Conservation (phyloP, 2,888 invertebrate genomes). For the Osmoderma eremita region DNA sequence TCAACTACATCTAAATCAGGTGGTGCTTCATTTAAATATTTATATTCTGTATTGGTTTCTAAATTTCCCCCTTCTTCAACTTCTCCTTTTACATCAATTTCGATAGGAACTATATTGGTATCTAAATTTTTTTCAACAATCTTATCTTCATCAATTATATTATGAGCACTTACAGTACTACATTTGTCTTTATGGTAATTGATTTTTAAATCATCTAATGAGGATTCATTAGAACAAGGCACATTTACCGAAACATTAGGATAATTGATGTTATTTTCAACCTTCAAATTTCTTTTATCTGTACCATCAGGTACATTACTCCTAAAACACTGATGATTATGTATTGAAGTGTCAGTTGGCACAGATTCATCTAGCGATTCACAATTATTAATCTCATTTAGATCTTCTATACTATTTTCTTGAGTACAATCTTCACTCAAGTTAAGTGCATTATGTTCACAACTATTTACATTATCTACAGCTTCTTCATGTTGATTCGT, state of each 20-base stretch:
- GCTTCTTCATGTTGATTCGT: slow-evolving; percentile 15
- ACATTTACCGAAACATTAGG: slow-evolving; percentile 18
- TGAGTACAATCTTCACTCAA: background rate
- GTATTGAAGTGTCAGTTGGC: slow-evolving; percentile 32
- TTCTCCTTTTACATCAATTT: background rate
- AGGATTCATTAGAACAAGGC: slow-evolving; percentile 33
- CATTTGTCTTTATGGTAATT: slow-evolving; percentile 13
- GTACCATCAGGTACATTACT: slow-evolving; percentile 5
- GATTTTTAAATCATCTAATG: slow-evolving; percentile 10
- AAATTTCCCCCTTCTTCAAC: background rate
- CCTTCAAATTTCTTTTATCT: slow-evolving; percentile 1
- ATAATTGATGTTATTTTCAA: background rate
- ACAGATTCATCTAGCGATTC: slow-evolving; percentile 25
- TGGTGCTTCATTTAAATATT: slow-evolving; percentile 37
- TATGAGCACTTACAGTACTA: slow-evolving; percentile 6
- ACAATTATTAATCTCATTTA: background rate
- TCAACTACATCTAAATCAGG: slow-evolving; percentile 33
- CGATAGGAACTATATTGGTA: slow-evolving; percentile 24
- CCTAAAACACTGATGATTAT: slow-evolving; percentile 7
- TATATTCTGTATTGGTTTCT: slow-evolving; percentile 2
- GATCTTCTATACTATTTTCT: background rate
- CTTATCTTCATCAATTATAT: slow-evolving; percentile 1
- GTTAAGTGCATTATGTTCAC: slow-evolving; percentile 10
- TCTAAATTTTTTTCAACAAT: slow-evolving; percentile 2
- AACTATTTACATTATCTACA: slow-evolving; percentile 38